Percentiles rank a stretch among this genome's conserved stretches.
These are phyloP conservation scores for Erannis defoliaria DNA, from an alignment of 2,888 invertebrate genomes.

Conservation along the genomic window DNA sequence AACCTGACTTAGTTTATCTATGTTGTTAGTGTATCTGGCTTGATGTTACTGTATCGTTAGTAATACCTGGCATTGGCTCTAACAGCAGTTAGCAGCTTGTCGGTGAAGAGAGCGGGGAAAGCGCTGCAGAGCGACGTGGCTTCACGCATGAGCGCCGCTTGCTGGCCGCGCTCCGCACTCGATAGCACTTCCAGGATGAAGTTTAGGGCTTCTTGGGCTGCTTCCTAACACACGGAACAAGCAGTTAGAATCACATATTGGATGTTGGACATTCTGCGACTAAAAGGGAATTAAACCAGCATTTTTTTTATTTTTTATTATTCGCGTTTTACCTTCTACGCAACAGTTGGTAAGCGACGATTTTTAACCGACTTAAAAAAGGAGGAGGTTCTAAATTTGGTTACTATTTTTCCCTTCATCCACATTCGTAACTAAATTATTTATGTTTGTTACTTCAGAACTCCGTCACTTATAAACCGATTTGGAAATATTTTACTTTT, in stretches of 20 bases:
- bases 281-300: too few relatives aligned
- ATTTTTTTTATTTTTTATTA: too few relatives aligned
- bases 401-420: too few relatives aligned
- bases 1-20: too few relatives aligned
- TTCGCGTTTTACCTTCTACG: too few relatives aligned
- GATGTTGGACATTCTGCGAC: background rate
- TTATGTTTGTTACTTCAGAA: too few relatives aligned
- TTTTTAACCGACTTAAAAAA: too few relatives aligned
- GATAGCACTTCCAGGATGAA: constrained; percentile 92
- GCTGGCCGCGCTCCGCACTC: constrained; percentile 90
- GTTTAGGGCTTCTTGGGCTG: constrained; percentile 93
- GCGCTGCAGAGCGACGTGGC: constrained; percentile 93
- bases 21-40: background rate
- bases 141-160: constrained; percentile 92
- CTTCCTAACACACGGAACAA: constrained; percentile 82
- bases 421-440: too few relatives aligned
- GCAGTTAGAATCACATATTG: background rate
- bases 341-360: too few relatives aligned
- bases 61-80: constrained; percentile 87
- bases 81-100: constrained; percentile 91
- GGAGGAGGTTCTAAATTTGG: too few relatives aligned
- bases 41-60: background rate
- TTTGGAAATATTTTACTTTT: too few relatives aligned
- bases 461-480: too few relatives aligned
- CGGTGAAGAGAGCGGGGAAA: constrained; percentile 93